Base-by-base conservation (phyloP, 2,888 invertebrate species). In the Gymnocheta viridis region DNA sequence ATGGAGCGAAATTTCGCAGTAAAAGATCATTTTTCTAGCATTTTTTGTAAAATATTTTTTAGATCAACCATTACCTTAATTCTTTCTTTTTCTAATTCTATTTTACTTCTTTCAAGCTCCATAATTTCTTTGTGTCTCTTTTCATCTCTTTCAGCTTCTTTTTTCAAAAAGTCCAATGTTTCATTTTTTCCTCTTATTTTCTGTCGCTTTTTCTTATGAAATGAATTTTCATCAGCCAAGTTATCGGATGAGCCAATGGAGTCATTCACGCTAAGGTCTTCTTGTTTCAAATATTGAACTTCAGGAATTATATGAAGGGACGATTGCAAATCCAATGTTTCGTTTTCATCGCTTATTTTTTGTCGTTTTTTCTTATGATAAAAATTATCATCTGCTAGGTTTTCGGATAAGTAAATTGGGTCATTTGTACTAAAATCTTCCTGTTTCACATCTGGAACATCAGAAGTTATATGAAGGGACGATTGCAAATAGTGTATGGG, bases 61-160 rank as follows among this genome's bases (percentile, higher is more conserved):
- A 69, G 17, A 2, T 67, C 67, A n/a, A 38, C 12, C 67, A 67
- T 51, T 22, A 35, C 6, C 17, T 69, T 56, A 38, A 41, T 56
- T 54, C 41, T 69, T 56, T 69, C 69, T 41, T 56, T 32, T 17
- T 69, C 69, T 29, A 69, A 5, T 38, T 54, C 67, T 22, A 69
- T 38, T 27, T 69, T 56, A 17, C 41, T 14, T 12, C n/a, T 38
- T 69, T 69, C 54, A 2, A 69, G 2, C 29, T 54, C 54, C 9
- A 69, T 54, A 54, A 69, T 38, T 41, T 69, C 69, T 69, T 69
- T 56, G 10, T 69, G 54, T 6, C 54, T 54, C 27, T 69, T 41
- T 41, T 56, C 69, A 14, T 67, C 51, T 32, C 32, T 67, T 22
- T 51, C 3, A 22, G 67, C 67, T n/a, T 51, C 56, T 58, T 70